Evolutionary conservation across 2,113 vertebrate genomes (phyloP).

Genomic region (Psittacara wagleri): DNA sequence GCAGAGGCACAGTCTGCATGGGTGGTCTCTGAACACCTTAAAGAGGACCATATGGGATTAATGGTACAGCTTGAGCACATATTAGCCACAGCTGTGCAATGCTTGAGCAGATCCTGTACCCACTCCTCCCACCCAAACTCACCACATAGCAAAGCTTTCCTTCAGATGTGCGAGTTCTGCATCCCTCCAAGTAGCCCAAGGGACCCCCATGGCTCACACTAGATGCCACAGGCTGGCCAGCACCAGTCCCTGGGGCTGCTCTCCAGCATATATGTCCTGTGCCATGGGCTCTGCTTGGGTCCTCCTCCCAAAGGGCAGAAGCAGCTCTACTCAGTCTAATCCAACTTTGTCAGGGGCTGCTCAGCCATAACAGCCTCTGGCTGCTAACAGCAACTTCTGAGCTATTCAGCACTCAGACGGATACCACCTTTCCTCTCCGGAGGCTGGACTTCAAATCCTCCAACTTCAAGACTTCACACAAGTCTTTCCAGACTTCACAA

Average conservation of each 20-base stretch:
- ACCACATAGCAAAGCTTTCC: neutral
- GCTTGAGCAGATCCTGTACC: neutral
- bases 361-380: neutral
- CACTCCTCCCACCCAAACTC: neutral
- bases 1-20: neutral
- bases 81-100: neutral
- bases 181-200: fast-evolving
- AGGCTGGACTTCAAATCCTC: neutral
- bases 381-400: neutral
- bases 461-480: neutral
- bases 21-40: constrained; percentile 52
- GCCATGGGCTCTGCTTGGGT: neutral
- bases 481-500: neutral
- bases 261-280: fast-evolving
- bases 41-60: constrained; percentile 28
- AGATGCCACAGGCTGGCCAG: neutral
- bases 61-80: neutral
- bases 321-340: neutral
- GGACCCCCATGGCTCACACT: neutral
- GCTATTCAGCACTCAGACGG: neutral
- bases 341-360: neutral
- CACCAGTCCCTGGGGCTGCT: neutral
- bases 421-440: neutral
- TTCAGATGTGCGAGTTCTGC: neutral
- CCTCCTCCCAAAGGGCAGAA: neutral